Base-by-base conservation (phyloP, 2,888 invertebrate species). In the Helicoverpa assulta region DNA sequence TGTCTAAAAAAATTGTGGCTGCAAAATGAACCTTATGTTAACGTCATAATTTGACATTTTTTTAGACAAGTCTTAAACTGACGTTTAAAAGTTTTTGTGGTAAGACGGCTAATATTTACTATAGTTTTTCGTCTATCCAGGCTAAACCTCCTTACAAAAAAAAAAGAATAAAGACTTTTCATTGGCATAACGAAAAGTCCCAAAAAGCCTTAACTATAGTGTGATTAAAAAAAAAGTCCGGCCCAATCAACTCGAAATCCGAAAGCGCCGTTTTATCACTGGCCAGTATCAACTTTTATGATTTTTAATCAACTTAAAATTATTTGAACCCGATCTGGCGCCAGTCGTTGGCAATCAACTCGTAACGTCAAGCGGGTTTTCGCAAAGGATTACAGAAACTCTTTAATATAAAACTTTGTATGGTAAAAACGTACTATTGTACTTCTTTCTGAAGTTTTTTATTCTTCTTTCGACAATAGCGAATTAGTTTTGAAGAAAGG, bases 271-370 rank as follows among this genome's bases (percentile, higher is more conserved):
- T 79, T 81, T 81, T 81, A 75, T 69, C 78, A 78, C 73, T 67
- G 70, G 60, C 72, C 70, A 70, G 74, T 80, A 81, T 72, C 69
- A 78, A 83, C 67, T 81, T 85, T 84, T 84, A 84, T 77, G 84
- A 84, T 85, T 85, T 82, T 81, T 81, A 78, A 83, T 84, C 78
- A 84, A 82, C 66, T 77, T 78, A 70, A 84, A 78, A 74, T 81
- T 74, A 72, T 81, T 81, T 71, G 62, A 77, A 70, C 54, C 66
- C 67, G 54, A 54, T 54, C 65, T 68, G 84, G 84, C 84, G 84
- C 84, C 84, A 69, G 52, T 29, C 67, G 76, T 68, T 47, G 47
- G 47, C 47, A 82, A 84, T 83, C 74, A 80, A 80, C 47, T 68
- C 65, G 56, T 57, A 75, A 66, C 40, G 64, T 56, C 66, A 72